Base-by-base conservation (phyloP, 2,888 invertebrate genomes). In the Stenotaenia linearis region DNA sequence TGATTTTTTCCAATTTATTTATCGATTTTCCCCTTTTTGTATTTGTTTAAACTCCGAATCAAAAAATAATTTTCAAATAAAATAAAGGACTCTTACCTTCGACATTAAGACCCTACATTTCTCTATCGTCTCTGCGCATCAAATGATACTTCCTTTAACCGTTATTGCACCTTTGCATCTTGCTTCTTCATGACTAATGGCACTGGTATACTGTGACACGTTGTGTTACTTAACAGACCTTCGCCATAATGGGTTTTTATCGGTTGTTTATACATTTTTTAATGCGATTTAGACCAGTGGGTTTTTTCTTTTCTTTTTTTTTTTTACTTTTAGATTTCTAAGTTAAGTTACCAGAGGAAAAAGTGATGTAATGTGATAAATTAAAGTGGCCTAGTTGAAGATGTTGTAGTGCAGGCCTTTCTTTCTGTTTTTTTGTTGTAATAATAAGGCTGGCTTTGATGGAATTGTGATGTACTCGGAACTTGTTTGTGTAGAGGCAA, bases 381-480 rank as follows among this genome's bases (percentile, higher is more conserved):
- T 69, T 69, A 69, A 69, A 69, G 69, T 69, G 28, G 69, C 50
- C 50, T 50, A 18, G 50, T 50, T 50, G 50, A 50, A 50, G 50
- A 50, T 50, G 50, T 50, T 50, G 18, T 18, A 18, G 18, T 18
- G 18, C 3, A 18, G 69, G 25, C 69, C 28, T 23, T 23, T 69
- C 1, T 28, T 25, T 28, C n/a, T 23, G 12, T 69, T 69, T 69
- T 61, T 69, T 69, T 69, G 25, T 15, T 28, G 69, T 25, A 28
- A 28, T 69, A 69, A 69, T 28, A 69, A 69, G 69, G 69, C 10
- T 69, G 69, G 25, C 69, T 69, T 69, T 69, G 69, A 69, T 69
- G 69, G 69, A 69, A 69, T 69, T 69, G 69, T 69, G 69, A 69
- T 69, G 69, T 69, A 69, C 69, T 69, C 69, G 69, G 69, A 69